Evolutionary conservation across 2,888 invertebrate species (phyloP), one percentile per base, ranked within the genome.

Genomic region (Volucella zonaria): DNA sequence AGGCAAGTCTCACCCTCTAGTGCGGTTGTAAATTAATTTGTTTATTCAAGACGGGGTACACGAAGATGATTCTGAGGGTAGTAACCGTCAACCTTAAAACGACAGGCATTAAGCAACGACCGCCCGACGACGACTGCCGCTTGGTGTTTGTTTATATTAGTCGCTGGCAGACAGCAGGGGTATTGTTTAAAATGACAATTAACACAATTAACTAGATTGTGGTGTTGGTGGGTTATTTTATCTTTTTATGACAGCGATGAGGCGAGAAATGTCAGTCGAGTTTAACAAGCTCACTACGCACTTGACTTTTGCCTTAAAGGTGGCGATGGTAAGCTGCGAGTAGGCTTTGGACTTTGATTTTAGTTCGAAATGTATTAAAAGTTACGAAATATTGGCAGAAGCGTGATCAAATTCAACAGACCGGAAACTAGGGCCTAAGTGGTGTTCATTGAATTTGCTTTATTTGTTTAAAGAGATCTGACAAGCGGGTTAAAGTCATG

Each of bases 181-280:
- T 45, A 45, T 68, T 56, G 43, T 56, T 67, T 54, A 8, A 45
- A 67, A 52, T 67, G 54, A 45, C 23, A 67, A 67, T 67, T 67
- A 54, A 11, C 31, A 67, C 45, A 68, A 38, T 54, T 45, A 56
- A 45, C 67, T 43, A 12, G 56, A 18, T 2, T 14, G 14, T 14
- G 18, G 10, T 9, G 42, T 42, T 58, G 42, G 43, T 6, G 52
- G 14, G 9, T 40, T 42, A 12, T 6, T 40, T 64, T 62, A 31
- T n/a, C 14, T 47, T 62, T 47, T 61, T 38, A 40, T 58, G 58
- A 58, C 6, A 31, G 31, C 31, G 1, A 31, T 31, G 31, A 31
- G 31, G 31, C 58, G 40, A 40, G 59, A 23, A 12, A 59, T 42
- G 43, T 45, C 61, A 61, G 9, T 31, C n/a, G 10, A 38, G 61